Conservation (phyloP, 2,113 vertebrate species). For the Xiphorhynchus elegans region DNA sequence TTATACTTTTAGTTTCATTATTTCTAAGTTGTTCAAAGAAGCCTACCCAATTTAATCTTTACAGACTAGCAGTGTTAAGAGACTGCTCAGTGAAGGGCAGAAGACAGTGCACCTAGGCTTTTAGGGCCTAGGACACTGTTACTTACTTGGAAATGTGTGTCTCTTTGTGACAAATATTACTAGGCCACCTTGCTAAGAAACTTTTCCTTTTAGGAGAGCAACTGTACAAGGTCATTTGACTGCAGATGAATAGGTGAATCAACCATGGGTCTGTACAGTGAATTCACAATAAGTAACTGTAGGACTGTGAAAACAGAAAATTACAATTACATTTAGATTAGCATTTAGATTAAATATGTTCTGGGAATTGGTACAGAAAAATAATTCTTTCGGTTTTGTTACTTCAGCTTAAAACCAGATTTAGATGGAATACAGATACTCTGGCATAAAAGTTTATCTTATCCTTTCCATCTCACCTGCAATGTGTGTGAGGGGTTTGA, state of each 20-base stretch:
- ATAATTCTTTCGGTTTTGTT: not conserved
- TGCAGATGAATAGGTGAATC: not conserved
- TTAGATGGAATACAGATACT: not conserved
- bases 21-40: not conserved
- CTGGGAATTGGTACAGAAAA: not conserved
- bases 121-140: not conserved
- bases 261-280: not conserved
- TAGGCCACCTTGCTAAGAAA: not conserved
- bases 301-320: not conserved
- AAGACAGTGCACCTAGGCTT: not conserved
- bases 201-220: not conserved
- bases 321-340: not conserved
- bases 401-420: not conserved
- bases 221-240: not conserved
- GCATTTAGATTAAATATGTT: not conserved
- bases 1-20: not conserved
- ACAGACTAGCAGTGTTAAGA: not conserved
- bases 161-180: not conserved
- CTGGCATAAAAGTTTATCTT: not conserved
- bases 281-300: not conserved
- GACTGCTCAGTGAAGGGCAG: not conserved
- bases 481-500: not conserved
- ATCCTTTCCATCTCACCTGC: not conserved
- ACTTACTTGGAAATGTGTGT: not conserved
- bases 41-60: not conserved